phyloP scores from a whole-genome alignment of 2,888 invertebrate species.

The Rhamnusium bicolor region DNA sequence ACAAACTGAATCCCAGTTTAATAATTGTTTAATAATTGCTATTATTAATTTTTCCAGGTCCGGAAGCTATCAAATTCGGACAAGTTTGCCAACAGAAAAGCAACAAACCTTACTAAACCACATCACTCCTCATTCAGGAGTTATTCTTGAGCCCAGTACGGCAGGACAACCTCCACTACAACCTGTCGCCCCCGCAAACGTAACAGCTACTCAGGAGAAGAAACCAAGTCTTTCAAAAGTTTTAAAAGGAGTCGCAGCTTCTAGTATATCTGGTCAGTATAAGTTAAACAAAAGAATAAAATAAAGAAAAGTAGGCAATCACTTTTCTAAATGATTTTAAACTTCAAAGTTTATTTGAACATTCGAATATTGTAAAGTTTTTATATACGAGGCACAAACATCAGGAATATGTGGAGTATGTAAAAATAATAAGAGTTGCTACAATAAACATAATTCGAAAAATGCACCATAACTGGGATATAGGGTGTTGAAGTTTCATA shows the following conservation, averaged over 20 bases:
- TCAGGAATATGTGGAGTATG: no score
- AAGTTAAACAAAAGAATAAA: background rate
- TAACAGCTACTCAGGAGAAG: slow-evolving; percentile 58
- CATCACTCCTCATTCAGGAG: slow-evolving; percentile 67
- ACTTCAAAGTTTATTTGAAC: no score
- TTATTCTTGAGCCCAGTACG: slow-evolving; percentile 69
- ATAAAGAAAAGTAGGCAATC: no score
- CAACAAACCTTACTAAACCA: slow-evolving; percentile 69
- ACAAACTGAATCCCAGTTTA: background rate
- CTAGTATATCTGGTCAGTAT: slow-evolving; percentile 74
- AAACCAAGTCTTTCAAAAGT: slow-evolving; percentile 71
- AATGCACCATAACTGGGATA: no score
- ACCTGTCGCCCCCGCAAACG: slow-evolving; percentile 47
- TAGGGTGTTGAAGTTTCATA: no score
- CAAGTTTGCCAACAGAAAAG: slow-evolving; percentile 72
- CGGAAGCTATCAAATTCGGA: slow-evolving; percentile 76
- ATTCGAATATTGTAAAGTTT: no score
- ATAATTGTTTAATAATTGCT: background rate
- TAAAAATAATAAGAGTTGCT: no score
- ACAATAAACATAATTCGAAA: no score
- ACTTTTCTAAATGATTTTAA: no score
- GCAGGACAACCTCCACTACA: slow-evolving; percentile 64
- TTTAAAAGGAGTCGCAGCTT: slow-evolving; percentile 74
- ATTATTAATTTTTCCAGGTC: slow-evolving; percentile 75
- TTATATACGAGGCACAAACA: no score